Evolutionary conservation across 2,113 vertebrate species (phyloP), one percentile per base, ranked within the genome.

Genomic region (Bostrychus sinensis): DNA sequence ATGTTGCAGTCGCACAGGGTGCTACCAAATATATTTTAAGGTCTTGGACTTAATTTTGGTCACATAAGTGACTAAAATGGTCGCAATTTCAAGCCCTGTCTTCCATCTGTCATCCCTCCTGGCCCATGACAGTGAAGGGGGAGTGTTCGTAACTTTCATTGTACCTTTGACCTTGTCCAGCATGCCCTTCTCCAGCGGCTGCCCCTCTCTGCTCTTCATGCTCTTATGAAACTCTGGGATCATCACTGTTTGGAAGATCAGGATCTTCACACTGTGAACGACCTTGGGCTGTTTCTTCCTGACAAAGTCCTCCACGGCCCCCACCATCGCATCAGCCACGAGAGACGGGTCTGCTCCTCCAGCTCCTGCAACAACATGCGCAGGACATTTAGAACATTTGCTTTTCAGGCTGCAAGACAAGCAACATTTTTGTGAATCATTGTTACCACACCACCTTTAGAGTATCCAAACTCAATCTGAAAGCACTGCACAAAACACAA

Each of bases 231-330:
- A 98, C 14, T 93, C 88, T 0, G 20, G 1, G 23, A 94, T 10
- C 77, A 97, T 84, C 22, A 66, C 23, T 1, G 91, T 26, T 77
- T 94, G 92, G 78, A 96, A 95, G 80, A 96, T 91, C 63, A 96
- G 81, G 70, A 96, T 89, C 88, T 95, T 96, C 64, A 97, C 57
- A 4, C 16, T 86, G 75, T 45, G 74, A 34, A 97, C 23, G 56
- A 59, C 71, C 0, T 11, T 58, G 0, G 69, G 45, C 0, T 84
- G 69, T 13, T 79, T 85, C 70, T 53, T 91, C 70, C 13, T 93
- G 70, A 92, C 81, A 83, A 95, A 96, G 1, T 93, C 62, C 65
- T 87, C 84, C 58, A 96, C 84, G 0, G 94, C 93, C 2, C 91
- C 90, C 6, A 95, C 82, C 76, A 94, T 95, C 38, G 61, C 81